Base-by-base conservation (phyloP, 2,888 invertebrate species). In the Magallana nippona region DNA sequence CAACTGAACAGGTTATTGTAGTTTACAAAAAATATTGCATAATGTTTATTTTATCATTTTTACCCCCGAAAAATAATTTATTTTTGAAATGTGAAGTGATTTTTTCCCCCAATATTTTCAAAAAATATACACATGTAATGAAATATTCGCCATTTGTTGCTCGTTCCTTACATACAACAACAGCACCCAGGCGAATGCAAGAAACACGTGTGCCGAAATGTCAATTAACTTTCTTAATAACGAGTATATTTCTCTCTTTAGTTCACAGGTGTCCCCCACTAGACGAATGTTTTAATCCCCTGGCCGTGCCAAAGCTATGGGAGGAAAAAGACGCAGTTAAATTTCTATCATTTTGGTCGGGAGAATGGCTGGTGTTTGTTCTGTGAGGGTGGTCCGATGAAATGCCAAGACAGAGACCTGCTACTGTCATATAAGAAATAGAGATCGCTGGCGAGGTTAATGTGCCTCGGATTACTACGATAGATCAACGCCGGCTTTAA, bases 401-500 rank as follows among this genome's bases (percentile, higher is more conserved):
- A 71, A 22, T 71, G 71, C 71, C 71, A 71, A 71, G 71, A 71
- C 22, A 27, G 27, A 22, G 27, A 71, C 71, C 32, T 32, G 71
- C 71, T 27, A 71, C 71, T 71, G 71, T 71, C 71, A 71, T 71
- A 71, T 10, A 71, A 22, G 71, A 71, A 27, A 71, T 22, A 71
- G 71, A 71, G 71, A 71, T 71, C 71, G 71, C 15, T 71, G 32
- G 27, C 71, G 71, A 71, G 71, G 71, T 71, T 71, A 71, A 71
- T 71, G 71, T 27, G 71, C 71, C 71, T 71, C 71, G 71, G 15
- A 71, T 71, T 27, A 27, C 71, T 13, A 71, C 71, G 32, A 27
- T 71, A 27, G 78, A 82, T 82, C 77, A 82, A 82, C 82, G 77
- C 78, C 78, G 58, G 22, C 22, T 60, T 60, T 32, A 44, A 82